phyloP scores from a whole-genome alignment of 2,113 vertebrate species.

The Isurus oxyrinchus region DNA sequence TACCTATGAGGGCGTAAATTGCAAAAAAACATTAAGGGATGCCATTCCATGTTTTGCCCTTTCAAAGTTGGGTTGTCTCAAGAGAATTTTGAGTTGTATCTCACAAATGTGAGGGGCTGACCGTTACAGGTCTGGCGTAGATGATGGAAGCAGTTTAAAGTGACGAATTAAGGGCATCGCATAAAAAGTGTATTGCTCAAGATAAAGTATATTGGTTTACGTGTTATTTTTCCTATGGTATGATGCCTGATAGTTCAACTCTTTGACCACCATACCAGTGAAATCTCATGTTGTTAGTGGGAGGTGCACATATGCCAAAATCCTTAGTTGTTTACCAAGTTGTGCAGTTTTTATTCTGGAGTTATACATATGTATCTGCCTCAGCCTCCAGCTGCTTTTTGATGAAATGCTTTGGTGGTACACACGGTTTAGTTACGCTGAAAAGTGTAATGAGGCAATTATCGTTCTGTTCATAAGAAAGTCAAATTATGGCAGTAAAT shows the following conservation, averaged over 20 bases:
- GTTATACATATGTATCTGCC: constrained; percentile 27
- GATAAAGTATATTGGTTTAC: neutral
- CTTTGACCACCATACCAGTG: neutral
- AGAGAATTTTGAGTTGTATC: constrained; percentile 12
- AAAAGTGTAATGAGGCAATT: constrained; percentile 37
- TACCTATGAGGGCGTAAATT: neutral
- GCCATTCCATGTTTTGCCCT: neutral
- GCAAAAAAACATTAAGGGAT: neutral
- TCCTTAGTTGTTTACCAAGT: constrained; percentile 19
- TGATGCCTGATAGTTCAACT: neutral
- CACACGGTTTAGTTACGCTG: constrained; percentile 22
- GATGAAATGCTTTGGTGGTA: constrained; percentile 13
- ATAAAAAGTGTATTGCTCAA: neutral
- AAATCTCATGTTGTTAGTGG: neutral
- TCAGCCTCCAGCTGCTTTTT: constrained; percentile 35
- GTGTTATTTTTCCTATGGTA: neutral
- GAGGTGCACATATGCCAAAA: neutral
- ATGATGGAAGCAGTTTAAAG: neutral
- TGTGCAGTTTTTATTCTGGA: neutral
- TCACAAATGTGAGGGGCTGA: neutral
- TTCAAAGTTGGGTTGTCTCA: neutral
- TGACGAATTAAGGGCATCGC: neutral
- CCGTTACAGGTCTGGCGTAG: neutral
- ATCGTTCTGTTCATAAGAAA: constrained; percentile 34
- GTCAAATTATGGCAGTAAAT: constrained; percentile 28